Base-by-base conservation (phyloP, 2,888 invertebrate genomes). In the Campopleginae sp. region DNA sequence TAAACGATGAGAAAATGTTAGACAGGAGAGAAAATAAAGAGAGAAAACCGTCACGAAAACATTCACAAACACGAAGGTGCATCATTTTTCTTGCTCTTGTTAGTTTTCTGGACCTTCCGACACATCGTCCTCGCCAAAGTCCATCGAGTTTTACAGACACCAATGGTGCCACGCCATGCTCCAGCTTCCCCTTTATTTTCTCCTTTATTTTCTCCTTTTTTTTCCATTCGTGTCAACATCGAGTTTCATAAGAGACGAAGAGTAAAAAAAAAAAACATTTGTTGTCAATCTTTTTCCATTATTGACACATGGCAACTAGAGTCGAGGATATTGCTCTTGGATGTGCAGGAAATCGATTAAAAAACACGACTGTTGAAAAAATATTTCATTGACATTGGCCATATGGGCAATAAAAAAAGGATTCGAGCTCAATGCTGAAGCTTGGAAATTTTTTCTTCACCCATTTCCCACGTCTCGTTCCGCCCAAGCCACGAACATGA, bases 221-320 rank as follows among this genome's bases (percentile, higher is more conserved):
- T 44, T 63, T 19, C 46, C 31, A 54, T 65, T 65, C 58, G 58
- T 58, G 72, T 66, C 42, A 65, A 72, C 80, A 77, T 46, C 48
- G 77, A 80, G 54, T 84, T 84, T 80, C 72, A 77, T 84, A 76
- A 61, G 42, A 42, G 46, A 44, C 31, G 33, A 66, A 42, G 77
- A 63, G 42, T 46, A 51, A 70, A 76, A 38, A n/a, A 17, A 65
- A 17, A 51, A 80, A 44, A 76, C 80, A n/a, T 14, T 68, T 12
- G 12, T 54, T 48, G 58, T n/a, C 12, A 70, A 23, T 33, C 68
- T 71, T 84, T 71, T 10, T 84, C 65, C 71, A 76, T 80, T 76
- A 80, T 80, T 84, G 71, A 72, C 33, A 27, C 19, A 8, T 31
- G 38, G 74, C 70, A 51, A 58, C 51, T 74, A n/a, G 19, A 48